Percentiles rank a stretch among this genome's conserved stretches.
Conservation (phyloP, 2,797 vertebrate species). For the Pseudotriccus pelzelni region DNA sequence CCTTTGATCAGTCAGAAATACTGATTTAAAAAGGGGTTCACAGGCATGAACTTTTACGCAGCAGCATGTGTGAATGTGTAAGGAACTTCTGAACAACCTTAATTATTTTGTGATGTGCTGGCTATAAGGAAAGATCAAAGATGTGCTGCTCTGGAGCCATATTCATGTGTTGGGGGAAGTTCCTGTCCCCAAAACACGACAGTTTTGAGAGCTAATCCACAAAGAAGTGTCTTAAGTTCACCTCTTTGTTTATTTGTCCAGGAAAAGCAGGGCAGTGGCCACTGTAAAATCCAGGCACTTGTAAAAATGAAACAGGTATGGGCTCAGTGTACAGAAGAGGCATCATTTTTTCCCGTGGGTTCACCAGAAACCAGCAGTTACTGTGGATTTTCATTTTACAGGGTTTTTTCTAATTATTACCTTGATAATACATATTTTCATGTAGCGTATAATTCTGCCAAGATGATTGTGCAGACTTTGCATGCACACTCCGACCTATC, state of each 20-base stretch:
- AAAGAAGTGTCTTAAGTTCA: background rate
- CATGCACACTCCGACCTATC: background rate
- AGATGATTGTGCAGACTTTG: background rate
- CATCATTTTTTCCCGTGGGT: background rate
- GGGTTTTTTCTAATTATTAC: background rate
- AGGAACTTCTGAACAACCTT: background rate
- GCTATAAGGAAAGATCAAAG: background rate
- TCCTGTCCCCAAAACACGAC: background rate
- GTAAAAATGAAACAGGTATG: background rate
- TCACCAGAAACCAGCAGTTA: background rate
- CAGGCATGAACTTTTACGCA: background rate
- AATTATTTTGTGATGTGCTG: background rate
- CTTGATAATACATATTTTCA: background rate
- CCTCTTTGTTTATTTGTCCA: background rate
- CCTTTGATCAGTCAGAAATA: conserved; percentile 10
- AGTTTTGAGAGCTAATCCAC: background rate
- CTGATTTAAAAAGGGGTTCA: background rate
- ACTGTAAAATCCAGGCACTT: background rate
- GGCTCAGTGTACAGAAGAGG: background rate
- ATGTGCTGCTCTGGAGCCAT: background rate
- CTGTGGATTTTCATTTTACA: background rate
- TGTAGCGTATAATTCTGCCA: background rate
- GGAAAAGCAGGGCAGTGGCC: background rate
- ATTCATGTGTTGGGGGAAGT: background rate
- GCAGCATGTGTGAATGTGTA: background rate